Evolutionary conservation across 92 coral and sea anemone species (phyloP), one percentile per base, ranked within the genome.

Genomic region (Palythoa heliodiscus): DNA sequence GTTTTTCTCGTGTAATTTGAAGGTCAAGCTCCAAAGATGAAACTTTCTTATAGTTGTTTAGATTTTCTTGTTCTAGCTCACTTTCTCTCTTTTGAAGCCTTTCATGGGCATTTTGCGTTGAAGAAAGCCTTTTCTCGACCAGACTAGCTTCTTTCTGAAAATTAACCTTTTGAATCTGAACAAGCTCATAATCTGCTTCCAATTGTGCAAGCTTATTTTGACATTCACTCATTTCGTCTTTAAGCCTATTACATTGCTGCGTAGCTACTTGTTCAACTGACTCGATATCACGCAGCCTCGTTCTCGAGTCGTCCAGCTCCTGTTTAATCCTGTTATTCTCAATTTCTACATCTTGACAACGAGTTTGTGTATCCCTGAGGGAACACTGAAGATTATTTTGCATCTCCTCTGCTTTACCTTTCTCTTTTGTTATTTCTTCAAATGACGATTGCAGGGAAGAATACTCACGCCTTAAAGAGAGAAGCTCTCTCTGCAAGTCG

Each of bases 181-280:
- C 66, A 37, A 91, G 84, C 86, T 94, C 95, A 77, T 86, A 89
- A 22, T 89, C 95, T 38, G 99, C 96, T 64, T 94, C 94, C 22
- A 90, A 52, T 53, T 91, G 89, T 14, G 89, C 88, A 63, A 86
- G 17, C 77, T 87, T 86, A 69, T 87, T 83, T 17, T 90, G 89
- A 17, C 84, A 68, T 13, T 92, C 95, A 68, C 71, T 79, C 55
- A 87, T 48, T 17, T 90, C 87, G 7, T 80, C 89, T 76, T 84
- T 91, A 39, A 87, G 75, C 38, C 57, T 86, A 50, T 87, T 83
- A 71, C 77, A 90, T 57, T 92, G 88, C 29, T 77, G 74, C 37
- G 55, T 86, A n/a, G 82, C 73, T 29, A 73, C 84, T 54, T 84
- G 86, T 57, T 78, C 78, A 11, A 86, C 52, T 70, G 71, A 57